Base-by-base conservation (phyloP, 1,140 invertebrate genomes). In the Drosophila pandora region DNA sequence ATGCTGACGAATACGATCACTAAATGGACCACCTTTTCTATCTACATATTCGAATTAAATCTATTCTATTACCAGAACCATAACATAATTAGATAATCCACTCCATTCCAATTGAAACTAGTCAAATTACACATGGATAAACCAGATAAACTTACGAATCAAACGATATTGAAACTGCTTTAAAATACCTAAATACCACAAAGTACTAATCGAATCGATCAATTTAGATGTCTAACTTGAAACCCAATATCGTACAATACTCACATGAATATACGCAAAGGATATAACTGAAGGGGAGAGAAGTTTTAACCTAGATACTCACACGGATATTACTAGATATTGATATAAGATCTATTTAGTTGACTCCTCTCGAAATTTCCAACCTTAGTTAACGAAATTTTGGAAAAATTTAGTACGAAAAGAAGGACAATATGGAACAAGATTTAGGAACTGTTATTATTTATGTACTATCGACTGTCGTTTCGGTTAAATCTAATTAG, bases 21-120 rank as follows among this genome's bases (percentile, higher is more conserved):
- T 71, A 90, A 87, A 90, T 90, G 88, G 88, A 90, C 88, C 88
- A 90, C 88, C 88, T 88, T 81, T 90, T 90, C 63, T 67, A 67
- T 87, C 77, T 90, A 90, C 71, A 47, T 47, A 47, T 47, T 47
- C 43, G 21, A 65, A 76, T 69, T 62, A 21, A 69, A 69, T 32
- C 63, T 45, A 56, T 68, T 23, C 49, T 61, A 76, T 64, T 63
- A 54, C 28, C 43, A 72, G 58, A 74, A 74, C 60, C 58, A 50
- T 39, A n/a, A 54, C 49, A 50, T 49, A 30, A 56, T 52, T 73
- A 63, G 56, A 54, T 71, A 57, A 72, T 54, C 69, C 49, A 54
- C 50, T 61, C 37, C 50, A 57, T 74, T 62, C 57, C 67, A 72
- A 71, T 39, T 13, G 57, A 48, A 74, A 74, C 57, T 76, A 85